Base-by-base conservation (phyloP, 2,113 vertebrate genomes). In the Crotophaga sulcirostris region DNA sequence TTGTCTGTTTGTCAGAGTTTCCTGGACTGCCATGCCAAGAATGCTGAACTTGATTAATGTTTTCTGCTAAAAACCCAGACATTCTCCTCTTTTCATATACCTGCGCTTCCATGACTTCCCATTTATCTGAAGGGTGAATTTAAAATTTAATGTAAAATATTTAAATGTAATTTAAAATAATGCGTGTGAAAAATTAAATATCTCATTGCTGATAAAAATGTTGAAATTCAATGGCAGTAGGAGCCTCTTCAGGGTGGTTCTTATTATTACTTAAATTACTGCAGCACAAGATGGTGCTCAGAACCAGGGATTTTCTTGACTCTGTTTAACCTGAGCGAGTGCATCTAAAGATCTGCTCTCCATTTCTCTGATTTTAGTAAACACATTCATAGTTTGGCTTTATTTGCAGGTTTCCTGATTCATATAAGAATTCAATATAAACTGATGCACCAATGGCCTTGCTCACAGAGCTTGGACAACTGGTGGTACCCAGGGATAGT, bases 1-100 rank as follows among this genome's bases (percentile, higher is more conserved):
- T 51, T 19, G 56, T 40, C 69, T 63, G 34, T 66, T 62, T 69
- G 75, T 93, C 91, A 90, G 72, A 93, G 70, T 96, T 95, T 97
- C 93, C 89, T 78, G 93, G 73, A 29, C 7, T 54, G 40, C 75
- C 1, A 3, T 54, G 82, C 88, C 58, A 44, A 67, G 64, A 89
- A 59, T 19, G 33, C 36, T 55, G 45, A 76, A 23, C 25, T 34
- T 40, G 69, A 70, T 86, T n/a, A 42, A 90, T 52, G 47, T 63
- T 78, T 87, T 64, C 51, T 81, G 5, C 49, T 59, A 52, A 69
- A 38, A 54, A 29, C 51, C 3, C 38, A 23, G 59, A 15, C 16
- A 2, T 33, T 29, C 38, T 42, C 44, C 47, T 82, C 36, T 73
- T 55, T 40, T 52, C 42, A 31, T 8, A 4, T 10, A 38, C 1